Percentiles rank a stretch among this genome's conserved stretches.
Evolutionary conservation across 2,888 invertebrate species (phyloP).

Genomic region (Crepidodera aurea): DNA sequence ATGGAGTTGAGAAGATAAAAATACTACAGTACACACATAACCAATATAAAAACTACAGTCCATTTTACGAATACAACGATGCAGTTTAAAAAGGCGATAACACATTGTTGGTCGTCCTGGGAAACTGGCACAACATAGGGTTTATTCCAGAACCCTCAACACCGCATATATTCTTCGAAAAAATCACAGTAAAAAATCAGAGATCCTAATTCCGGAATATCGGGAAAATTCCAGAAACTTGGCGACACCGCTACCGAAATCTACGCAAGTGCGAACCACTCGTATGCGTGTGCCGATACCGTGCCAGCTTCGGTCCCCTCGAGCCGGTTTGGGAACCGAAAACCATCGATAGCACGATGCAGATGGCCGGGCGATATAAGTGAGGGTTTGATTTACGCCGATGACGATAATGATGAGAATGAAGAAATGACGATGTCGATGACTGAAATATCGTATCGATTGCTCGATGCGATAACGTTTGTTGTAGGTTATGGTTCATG

Average conservation of each 20-base stretch:
- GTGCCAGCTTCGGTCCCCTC: not conserved
- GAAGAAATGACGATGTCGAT: conserved; percentile 15
- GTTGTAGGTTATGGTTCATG: conserved; percentile 34
- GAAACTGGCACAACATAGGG: too few relatives aligned
- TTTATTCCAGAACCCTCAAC: too few relatives aligned
- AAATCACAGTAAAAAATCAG: too few relatives aligned
- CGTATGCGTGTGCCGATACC: conserved; percentile 11
- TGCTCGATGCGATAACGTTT: conserved; percentile 35
- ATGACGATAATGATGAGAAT: conserved; percentile 31
- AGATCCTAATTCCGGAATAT: not conserved
- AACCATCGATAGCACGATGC: not conserved
- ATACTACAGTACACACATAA: too few relatives aligned
- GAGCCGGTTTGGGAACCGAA: not conserved
- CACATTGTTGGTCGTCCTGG: too few relatives aligned
- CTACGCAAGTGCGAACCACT: not conserved
- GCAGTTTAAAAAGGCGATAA: too few relatives aligned
- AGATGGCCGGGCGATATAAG: conserved; percentile 40
- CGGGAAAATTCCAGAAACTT: not conserved
- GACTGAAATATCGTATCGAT: conserved; percentile 46
- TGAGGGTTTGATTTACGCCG: conserved; percentile 53
- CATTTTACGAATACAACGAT: too few relatives aligned
- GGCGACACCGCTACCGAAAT: too few relatives aligned
- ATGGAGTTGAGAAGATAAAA: too few relatives aligned
- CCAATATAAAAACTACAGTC: too few relatives aligned
- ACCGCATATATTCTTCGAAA: too few relatives aligned